Percentiles rank a stretch among this genome's conserved stretches.
Conservation (phyloP, 2,888 invertebrate species). For the Enchytraeus crypticus region DNA sequence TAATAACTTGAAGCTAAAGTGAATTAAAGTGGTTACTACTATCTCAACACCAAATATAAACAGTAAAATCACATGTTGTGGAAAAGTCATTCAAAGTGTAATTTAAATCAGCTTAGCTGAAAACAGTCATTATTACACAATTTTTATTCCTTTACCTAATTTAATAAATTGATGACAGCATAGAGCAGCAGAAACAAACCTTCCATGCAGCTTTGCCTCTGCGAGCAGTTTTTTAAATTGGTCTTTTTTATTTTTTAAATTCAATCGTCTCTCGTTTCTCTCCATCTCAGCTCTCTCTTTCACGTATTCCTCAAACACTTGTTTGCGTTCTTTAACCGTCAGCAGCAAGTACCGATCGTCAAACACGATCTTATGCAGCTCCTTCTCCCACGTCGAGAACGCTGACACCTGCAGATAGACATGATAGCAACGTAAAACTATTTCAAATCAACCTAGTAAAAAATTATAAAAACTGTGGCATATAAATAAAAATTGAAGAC, state of each 20-base stretch:
- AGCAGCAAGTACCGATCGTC: constrained; percentile 90
- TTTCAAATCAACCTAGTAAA: no score
- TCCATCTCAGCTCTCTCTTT: constrained; percentile 95
- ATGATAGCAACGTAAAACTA: no score
- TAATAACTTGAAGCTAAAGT: no score
- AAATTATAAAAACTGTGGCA: no score
- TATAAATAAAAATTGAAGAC: no score
- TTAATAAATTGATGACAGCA: background rate
- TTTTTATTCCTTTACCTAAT: no score
- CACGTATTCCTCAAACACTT: constrained; percentile 61
- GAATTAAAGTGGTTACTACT: no score
- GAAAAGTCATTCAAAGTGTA: background rate
- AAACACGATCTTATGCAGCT: constrained; percentile 98
- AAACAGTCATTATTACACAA: constrained; percentile 1
- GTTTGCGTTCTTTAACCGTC: constrained; percentile 86
- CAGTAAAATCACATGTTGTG: no score
- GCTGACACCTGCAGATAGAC: constrained; percentile 69
- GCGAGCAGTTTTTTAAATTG: constrained; percentile 79
- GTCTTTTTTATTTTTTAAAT: constrained; percentile 80
- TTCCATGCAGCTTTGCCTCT: constrained; percentile 83
- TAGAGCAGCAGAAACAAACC: constrained; percentile 61
- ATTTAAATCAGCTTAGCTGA: constrained; percentile 1
- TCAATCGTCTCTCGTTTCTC: constrained; percentile 85
- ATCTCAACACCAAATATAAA: no score
- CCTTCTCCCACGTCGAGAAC: constrained; percentile 99